Percentiles rank a stretch among this genome's conserved stretches.
Conservation (phyloP, 30 jellyfish, hydroid and myxozoan species). For the Turritopsis rubra region DNA sequence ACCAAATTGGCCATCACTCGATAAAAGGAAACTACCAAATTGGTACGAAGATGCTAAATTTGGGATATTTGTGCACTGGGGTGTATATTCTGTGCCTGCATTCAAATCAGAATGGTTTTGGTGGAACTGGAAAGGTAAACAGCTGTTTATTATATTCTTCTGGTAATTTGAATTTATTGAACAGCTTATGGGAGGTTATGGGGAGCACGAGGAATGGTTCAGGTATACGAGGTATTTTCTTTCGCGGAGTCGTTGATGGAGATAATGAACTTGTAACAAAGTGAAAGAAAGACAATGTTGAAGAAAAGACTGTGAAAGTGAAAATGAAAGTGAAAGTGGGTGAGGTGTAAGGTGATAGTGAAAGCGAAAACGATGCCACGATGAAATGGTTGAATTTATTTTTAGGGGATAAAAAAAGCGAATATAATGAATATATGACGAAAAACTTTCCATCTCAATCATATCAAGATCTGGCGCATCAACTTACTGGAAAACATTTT, state of each 20-base stretch:
- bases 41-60: slow-evolving; percentile 98
- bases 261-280: too few species aligned
- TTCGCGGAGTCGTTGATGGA: too few species aligned
- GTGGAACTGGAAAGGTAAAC: slow-evolving; percentile 94
- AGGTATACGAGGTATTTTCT: too few species aligned
- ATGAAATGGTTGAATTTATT: too few species aligned
- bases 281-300: too few species aligned
- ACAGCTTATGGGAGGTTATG: too few species aligned
- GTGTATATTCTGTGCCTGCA: slow-evolving; percentile 97
- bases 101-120: slow-evolving; percentile 95
- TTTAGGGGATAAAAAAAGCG: slow-evolving; percentile 49
- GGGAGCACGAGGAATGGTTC: too few species aligned
- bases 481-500: slow-evolving; percentile 70
- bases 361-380: too few species aligned
- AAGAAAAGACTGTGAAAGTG: neutral
- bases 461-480: slow-evolving; percentile 85
- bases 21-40: slow-evolving; percentile 56
- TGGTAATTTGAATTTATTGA: too few species aligned
- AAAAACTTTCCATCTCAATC: slow-evolving; percentile 78
- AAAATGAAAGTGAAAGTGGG: too few species aligned
- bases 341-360: too few species aligned
- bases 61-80: slow-evolving; percentile 98
- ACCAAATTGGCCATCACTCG: slow-evolving; percentile 96
- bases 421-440: slow-evolving; percentile 50
- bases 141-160: too few species aligned